Evolutionary conservation across 1,140 invertebrate genomes (phyloP), one percentile per base, ranked within the genome.

Genomic region (Ylistrum balloti): DNA sequence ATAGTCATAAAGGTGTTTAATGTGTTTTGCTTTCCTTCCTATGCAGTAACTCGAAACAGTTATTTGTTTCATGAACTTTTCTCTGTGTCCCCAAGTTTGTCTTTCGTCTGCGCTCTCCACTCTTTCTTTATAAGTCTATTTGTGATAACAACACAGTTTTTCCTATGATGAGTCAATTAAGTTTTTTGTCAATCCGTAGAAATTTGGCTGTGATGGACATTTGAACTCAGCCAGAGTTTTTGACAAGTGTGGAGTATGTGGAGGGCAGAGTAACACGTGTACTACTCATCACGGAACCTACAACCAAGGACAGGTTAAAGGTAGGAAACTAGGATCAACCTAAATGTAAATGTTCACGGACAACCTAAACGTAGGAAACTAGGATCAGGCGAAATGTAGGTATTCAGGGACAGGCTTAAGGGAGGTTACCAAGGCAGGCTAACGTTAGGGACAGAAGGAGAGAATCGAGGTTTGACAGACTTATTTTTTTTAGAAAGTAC

Each of bases 191-290:
- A n/a, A 34, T 28, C 89, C 88, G 3, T 48, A 94, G 94, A 91
- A 85, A 2, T 92, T 94, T 90, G 98, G 98, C 56, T 99, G 98
- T 96, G 98, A 99, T 96, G 98, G 98, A 95, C 96, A 97, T 86
- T 96, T 99, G 13, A 97, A 97, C 92, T 98, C 98, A 1, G 97
- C 97, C 17, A 97, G 97, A 90, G 96, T 97, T 89, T 96, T 98
- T 90, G 98, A 99, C 96, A 97, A 97, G 34, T 99, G 98, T 95
- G 98, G 98, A 0, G 97, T 98, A 32, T 99, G 98, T 95, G 97
- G 97, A 20, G 98, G 98, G 0, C 97, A 98, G 94, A 98, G 98
- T 94, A 97, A 97, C 86, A 98, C 97, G 22, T 99, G 98, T 95
- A 86, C 88, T 13, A 90, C 89, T n/a, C 87, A 92, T 17, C 85